These are phyloP conservation scores for Spodoptera littoralis DNA, from an alignment of 2,888 invertebrate genomes.

Conservation along the genomic window DNA sequence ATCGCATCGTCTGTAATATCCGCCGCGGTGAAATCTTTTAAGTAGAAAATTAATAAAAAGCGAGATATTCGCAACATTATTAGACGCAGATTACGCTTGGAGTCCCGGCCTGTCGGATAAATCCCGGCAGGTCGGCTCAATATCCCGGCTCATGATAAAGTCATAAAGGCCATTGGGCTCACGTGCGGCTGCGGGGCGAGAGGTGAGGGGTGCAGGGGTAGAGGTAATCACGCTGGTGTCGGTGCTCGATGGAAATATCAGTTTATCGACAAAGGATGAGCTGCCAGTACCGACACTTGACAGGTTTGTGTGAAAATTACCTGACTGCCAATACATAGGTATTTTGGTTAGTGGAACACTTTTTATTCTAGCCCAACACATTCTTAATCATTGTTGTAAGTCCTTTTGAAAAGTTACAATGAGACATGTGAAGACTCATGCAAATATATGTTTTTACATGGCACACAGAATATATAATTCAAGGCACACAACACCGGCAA, in stretches of 20 bases:
- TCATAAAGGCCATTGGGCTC: constrained; percentile 49
- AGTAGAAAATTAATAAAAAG: constrained; percentile 54
- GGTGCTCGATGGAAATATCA: constrained; percentile 32
- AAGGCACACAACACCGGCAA: background rate
- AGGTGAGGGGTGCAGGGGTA: background rate
- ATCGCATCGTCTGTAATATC: constrained; percentile 22
- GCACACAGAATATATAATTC: background rate
- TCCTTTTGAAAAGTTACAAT: too few species aligned
- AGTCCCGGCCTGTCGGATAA: constrained; percentile 42
- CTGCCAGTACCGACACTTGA: background rate
- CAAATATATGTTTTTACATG: too few species aligned
- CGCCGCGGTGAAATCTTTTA: constrained; percentile 33
- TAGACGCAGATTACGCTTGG: constrained; percentile 43
- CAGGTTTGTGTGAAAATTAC: too few species aligned
- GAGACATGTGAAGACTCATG: too few species aligned
- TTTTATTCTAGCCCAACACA: too few species aligned
- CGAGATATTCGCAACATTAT: constrained; percentile 47
- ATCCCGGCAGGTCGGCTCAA: constrained; percentile 49
- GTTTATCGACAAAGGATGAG: constrained; percentile 32
- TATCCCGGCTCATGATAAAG: constrained; percentile 60
- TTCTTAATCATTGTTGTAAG: too few species aligned
- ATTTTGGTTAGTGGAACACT: too few species aligned
- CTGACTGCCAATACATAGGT: too few species aligned
- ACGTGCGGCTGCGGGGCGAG: constrained; percentile 41
- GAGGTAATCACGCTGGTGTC: constrained; percentile 32